These are phyloP conservation scores for Odontophorus gujanensis DNA, from an alignment of 2,113 vertebrate species.

Conservation along the genomic window DNA sequence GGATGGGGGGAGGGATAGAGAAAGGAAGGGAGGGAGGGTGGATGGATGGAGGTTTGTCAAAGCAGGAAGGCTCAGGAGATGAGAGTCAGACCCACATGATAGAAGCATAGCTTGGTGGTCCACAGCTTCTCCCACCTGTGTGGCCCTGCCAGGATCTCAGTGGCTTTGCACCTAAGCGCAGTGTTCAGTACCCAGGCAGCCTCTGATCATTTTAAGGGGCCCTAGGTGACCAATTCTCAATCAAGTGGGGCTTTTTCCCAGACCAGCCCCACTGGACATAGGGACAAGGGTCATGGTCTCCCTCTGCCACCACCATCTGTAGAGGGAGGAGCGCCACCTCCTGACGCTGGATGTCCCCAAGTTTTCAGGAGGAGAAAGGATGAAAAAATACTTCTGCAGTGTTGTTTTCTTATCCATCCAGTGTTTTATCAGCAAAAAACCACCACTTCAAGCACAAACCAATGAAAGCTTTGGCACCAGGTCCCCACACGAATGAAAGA, in stretches of 20 bases:
- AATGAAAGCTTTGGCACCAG: neutral
- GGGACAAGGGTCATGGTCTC: neutral
- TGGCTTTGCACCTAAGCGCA: neutral
- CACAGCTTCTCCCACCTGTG: neutral
- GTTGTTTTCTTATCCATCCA: rapidly evolving
- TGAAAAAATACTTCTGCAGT: rapidly evolving
- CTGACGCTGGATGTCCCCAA: neutral
- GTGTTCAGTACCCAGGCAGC: rapidly evolving
- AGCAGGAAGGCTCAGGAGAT: neutral
- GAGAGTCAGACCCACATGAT: neutral
- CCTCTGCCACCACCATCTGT: neutral
- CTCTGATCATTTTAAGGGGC: rapidly evolving
- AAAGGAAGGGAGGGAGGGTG: too few relatives aligned
- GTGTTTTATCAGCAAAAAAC: neutral
- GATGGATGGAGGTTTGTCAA: neutral
- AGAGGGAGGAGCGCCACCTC: constrained; percentile 66
- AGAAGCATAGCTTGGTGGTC: neutral
- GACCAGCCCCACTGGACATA: neutral
- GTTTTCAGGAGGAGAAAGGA: neutral
- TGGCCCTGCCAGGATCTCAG: rapidly evolving
- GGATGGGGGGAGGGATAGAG: too few relatives aligned
- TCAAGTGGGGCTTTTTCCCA: neutral
- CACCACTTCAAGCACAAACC: neutral
- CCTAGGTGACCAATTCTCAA: rapidly evolving
- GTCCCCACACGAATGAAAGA: neutral